Conservation (phyloP, 2,888 invertebrate species). For the Zhengitettix transpicula region DNA sequence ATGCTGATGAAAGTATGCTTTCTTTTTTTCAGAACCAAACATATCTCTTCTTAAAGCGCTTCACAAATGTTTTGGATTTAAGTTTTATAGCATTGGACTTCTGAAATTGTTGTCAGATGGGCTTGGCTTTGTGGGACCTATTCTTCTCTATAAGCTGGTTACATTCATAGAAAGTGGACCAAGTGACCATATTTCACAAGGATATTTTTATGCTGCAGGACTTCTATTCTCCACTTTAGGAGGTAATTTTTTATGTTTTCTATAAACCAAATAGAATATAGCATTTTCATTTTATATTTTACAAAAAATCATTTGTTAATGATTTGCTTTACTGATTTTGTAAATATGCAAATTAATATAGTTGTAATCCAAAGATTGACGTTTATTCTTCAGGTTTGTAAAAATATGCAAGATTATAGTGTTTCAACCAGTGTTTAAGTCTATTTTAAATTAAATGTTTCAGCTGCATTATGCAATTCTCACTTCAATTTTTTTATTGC, state of each 20-base stretch:
- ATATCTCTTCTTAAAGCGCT: conserved; percentile 44
- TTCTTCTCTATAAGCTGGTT: conserved; percentile 70
- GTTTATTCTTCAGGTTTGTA: too few species aligned
- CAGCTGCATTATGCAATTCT: conserved; percentile 60
- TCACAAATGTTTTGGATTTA: conserved; percentile 57
- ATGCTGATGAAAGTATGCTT: too few species aligned
- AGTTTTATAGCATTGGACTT: conserved; percentile 72
- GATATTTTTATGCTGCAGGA: conserved; percentile 47
- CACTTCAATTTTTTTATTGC: conserved; percentile 85
- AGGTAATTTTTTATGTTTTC: neutral
- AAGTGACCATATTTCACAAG: conserved; percentile 42
- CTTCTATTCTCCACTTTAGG: conserved; percentile 24
- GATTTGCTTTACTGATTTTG: too few species aligned
- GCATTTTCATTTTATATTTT: too few species aligned
- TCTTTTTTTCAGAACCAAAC: neutral
- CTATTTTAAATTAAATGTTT: too few species aligned
- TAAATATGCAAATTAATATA: too few species aligned
- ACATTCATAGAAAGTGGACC: conserved; percentile 54
- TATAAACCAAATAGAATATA: neutral
- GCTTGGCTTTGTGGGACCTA: conserved; percentile 74
- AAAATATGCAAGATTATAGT: too few species aligned
- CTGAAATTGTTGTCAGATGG: conserved; percentile 69
- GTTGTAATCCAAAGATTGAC: too few species aligned
- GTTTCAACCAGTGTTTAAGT: too few species aligned
- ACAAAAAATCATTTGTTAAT: too few species aligned